Conservation (phyloP, 2,888 invertebrate genomes). For the Limnephilus rhombicus region DNA sequence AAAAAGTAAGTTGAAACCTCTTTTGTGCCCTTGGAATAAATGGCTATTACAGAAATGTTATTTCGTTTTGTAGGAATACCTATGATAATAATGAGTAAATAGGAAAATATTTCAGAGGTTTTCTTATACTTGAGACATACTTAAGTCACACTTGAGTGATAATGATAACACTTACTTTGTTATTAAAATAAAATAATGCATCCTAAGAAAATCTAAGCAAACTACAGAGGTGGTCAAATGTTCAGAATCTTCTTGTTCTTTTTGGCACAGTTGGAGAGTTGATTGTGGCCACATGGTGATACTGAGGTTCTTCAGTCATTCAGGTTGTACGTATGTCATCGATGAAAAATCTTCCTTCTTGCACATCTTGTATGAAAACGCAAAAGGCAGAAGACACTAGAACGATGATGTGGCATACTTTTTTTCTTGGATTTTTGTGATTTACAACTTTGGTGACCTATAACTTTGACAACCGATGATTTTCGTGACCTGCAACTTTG, state of each 20-base stretch:
- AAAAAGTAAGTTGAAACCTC: background rate
- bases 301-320: too few relatives aligned
- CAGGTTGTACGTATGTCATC: too few relatives aligned
- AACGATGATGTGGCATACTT: too few relatives aligned
- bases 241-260: background rate
- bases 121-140: background rate
- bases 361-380: too few relatives aligned
- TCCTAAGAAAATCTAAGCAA: background rate
- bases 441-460: background rate
- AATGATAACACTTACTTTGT: background rate
- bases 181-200: background rate
- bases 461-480: too few relatives aligned
- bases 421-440: too few relatives aligned
- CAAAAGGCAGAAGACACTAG: too few relatives aligned
- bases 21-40: background rate
- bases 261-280: background rate
- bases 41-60: background rate
- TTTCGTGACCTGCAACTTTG: too few relatives aligned
- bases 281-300: background rate
- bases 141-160: background rate
- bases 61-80: background rate
- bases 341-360: too few relatives aligned
- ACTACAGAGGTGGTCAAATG: background rate
- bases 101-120: background rate
- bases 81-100: background rate